A percentile compares a stretch with the other conserved stretches of the same genome.
Evolutionary conservation across 2,888 invertebrate genomes (phyloP).

Genomic region (Torymus tubicola): DNA sequence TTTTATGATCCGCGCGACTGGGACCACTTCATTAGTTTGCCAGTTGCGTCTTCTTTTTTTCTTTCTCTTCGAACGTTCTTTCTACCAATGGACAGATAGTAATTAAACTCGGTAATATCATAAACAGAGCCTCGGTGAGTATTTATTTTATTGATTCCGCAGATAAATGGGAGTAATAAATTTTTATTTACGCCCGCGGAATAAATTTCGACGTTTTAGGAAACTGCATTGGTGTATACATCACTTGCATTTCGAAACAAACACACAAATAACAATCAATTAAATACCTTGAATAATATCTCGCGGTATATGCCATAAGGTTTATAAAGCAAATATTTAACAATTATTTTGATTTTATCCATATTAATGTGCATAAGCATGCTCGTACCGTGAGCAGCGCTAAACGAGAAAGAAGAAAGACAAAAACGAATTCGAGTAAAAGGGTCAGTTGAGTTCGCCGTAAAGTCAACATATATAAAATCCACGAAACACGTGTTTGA

Average conservation of each 20-base stretch:
- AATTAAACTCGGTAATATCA: constrained; percentile 56
- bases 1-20: constrained; percentile 62
- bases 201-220: constrained; percentile 39
- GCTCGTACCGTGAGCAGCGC: background rate
- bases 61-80: constrained; percentile 22
- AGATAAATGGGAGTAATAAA: constrained; percentile 56
- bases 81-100: constrained; percentile 45
- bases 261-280: no score
- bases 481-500: constrained; percentile 70
- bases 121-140: constrained; percentile 48
- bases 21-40: constrained; percentile 70
- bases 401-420: background rate
- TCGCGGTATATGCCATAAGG: no score
- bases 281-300: no score
- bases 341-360: constrained; percentile 26
- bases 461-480: constrained; percentile 49
- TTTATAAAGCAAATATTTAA: background rate
- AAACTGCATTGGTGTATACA: background rate
- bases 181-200: constrained; percentile 50
- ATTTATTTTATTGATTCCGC: constrained; percentile 58
- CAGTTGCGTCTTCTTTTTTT: constrained; percentile 37
- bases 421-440: constrained; percentile 22
- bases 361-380: background rate
- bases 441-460: constrained; percentile 15
- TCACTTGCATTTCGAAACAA: no score